A percentile compares a stretch with the other conserved stretches of the same genome.
Conservation (phyloP, 2,113 vertebrate species). For the Cyprinus carpio region DNA sequence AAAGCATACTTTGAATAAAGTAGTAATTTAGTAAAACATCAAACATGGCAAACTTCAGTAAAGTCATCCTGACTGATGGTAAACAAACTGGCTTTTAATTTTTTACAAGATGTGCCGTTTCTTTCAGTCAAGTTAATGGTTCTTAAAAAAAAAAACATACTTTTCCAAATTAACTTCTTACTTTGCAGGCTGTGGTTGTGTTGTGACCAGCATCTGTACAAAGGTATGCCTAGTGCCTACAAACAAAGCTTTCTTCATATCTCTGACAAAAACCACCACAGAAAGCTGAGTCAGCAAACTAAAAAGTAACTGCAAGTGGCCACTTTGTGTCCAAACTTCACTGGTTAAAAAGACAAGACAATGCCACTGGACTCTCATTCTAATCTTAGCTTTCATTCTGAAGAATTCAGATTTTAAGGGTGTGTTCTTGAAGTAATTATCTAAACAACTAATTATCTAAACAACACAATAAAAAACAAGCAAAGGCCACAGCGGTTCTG, state of each 20-base stretch:
- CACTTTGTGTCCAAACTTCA: neutral
- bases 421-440: neutral
- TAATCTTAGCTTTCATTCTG: neutral
- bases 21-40: neutral
- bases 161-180: neutral
- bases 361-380: neutral
- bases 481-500: slow-evolving; percentile 55
- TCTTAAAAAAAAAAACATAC: neutral
- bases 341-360: neutral
- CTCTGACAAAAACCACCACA: neutral
- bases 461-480: slow-evolving; percentile 7
- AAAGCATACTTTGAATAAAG: too few species aligned
- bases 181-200: neutral
- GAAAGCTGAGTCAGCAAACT: neutral
- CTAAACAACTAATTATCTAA: neutral
- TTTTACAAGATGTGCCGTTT: neutral
- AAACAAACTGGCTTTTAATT: neutral
- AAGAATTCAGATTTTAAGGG: neutral
- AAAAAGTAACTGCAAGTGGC: neutral
- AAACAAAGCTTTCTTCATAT: neutral
- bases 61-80: neutral
- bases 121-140: neutral
- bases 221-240: neutral
- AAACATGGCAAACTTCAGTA: neutral
- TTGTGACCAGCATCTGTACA: slow-evolving; percentile 7